These are phyloP conservation scores for Erannis defoliaria DNA, from an alignment of 2,888 invertebrate genomes.

Conservation along the genomic window DNA sequence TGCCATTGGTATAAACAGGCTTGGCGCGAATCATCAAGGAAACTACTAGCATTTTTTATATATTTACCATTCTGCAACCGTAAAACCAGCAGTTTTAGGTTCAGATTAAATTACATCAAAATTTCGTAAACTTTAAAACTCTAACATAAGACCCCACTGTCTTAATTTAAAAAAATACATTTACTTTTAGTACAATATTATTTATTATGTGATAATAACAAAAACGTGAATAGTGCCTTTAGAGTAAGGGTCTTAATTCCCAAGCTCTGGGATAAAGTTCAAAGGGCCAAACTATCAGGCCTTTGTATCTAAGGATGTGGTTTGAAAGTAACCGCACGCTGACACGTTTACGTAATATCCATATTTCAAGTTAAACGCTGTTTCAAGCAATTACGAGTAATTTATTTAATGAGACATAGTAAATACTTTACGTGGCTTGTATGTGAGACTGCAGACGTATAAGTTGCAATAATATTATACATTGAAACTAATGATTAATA, in stretches of 20 bases:
- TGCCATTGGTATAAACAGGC: no score
- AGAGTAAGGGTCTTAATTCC: slow-evolving; percentile 47
- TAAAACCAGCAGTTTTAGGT: no score
- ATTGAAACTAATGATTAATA: background rate
- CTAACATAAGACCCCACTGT: no score
- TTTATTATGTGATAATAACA: background rate
- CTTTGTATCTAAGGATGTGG: slow-evolving; percentile 60
- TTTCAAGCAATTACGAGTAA: slow-evolving; percentile 53
- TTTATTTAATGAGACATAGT: slow-evolving; percentile 44
- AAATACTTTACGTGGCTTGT: background rate
- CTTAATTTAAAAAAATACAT: no score
- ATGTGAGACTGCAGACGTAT: no score
- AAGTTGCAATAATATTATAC: no score
- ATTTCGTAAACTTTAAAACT: no score
- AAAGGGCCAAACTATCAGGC: slow-evolving; percentile 68
- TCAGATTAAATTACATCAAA: no score
- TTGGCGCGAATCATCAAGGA: no score
- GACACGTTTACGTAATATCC: slow-evolving; percentile 56
- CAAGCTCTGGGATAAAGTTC: slow-evolving; percentile 69
- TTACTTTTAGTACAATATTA: no score
- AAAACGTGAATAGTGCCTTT: background rate
- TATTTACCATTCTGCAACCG: no score
- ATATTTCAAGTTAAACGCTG: slow-evolving; percentile 54
- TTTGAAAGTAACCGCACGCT: slow-evolving; percentile 55
- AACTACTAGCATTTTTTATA: no score